A percentile compares a stretch with the other conserved stretches of the same genome.
Conservation (phyloP, 1,140 invertebrate species). For the Pachypeltis micranthus region DNA sequence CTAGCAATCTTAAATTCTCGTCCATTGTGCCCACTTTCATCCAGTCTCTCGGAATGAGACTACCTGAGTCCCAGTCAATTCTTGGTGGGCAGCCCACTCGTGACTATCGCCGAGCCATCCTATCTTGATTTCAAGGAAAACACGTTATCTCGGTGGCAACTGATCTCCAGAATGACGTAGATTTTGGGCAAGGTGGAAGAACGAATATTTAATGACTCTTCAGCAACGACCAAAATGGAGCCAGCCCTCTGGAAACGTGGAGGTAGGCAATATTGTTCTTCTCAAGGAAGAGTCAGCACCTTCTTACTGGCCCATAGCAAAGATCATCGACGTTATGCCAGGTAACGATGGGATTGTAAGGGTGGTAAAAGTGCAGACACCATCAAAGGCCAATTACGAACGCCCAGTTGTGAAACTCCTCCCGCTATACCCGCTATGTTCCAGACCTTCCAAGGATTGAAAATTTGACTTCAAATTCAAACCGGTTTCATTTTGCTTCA, state of each 20-base stretch:
- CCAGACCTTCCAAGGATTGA: too few species aligned
- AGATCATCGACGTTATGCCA: background rate
- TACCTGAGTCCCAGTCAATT: too few species aligned
- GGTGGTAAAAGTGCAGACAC: background rate
- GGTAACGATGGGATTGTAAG: background rate
- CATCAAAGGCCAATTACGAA: background rate
- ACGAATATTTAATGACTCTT: background rate
- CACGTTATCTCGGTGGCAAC: background rate
- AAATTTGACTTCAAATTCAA: too few species aligned
- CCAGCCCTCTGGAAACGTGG: background rate
- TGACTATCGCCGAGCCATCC: background rate
- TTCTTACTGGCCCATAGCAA: background rate
- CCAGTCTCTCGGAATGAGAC: too few species aligned
- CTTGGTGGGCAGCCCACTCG: background rate
- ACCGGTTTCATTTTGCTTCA: too few species aligned
- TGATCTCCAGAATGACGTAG: background rate
- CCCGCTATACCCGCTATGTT: background rate
- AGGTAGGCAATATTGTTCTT: background rate
- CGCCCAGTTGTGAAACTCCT: background rate
- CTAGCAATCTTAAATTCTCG: too few species aligned
- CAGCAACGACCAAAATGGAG: background rate
- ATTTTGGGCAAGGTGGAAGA: background rate
- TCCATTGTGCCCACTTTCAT: too few species aligned
- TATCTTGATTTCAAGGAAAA: background rate
- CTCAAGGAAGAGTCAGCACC: background rate